Evolutionary conservation across 2,888 invertebrate genomes (phyloP), one percentile per base, ranked within the genome.

Genomic region (Cyrtodaria siliqua): DNA sequence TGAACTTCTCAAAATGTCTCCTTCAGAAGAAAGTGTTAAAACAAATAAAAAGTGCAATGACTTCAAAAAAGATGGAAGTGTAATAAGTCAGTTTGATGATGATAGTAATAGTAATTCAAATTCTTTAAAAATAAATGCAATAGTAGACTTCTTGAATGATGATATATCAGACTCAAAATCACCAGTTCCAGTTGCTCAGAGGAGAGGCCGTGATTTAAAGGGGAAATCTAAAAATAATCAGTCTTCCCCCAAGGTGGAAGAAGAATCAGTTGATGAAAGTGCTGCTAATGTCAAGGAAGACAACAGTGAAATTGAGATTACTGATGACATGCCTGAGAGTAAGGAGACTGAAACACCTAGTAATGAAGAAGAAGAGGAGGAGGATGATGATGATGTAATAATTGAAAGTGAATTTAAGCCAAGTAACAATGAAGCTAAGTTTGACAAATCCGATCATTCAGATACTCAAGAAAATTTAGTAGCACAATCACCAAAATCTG

Each of bases 331-430:
- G 9, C 6, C 14, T 52, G 38, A 16, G 20, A 2, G 23, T 38
- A 47, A 42, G 26, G 57, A 38, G 40, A 16, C 16, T 12, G 40
- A 38, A 38, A 38, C 8, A 38, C 9, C 40, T 38, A 16, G 8
- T 38, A 16, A 12, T 38, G 9, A 38, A 12, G 8, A 12, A 16
- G 40, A 38, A 16, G 40, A 38, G 40, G 18, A 27, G 27, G 33
- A 52, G 16, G 68, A 67, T n/a, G 69, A 66, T 74, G 71, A 63
- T 70, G 69, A 75, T 63, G 79, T 76, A 26, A 75, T 75, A 60
- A 61, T 72, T 59, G 70, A 70, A 42, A 68, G 66, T 50, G 52
- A 52, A 55, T 57, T 44, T 29, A 53, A 59, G 18, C n/a, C n/a
- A n/a, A n/a, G n/a, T n/a, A n/a, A n/a, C 26, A 60, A 57, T 23